Conservation (phyloP, 2,113 vertebrate genomes). For the Salminus brasiliensis region DNA sequence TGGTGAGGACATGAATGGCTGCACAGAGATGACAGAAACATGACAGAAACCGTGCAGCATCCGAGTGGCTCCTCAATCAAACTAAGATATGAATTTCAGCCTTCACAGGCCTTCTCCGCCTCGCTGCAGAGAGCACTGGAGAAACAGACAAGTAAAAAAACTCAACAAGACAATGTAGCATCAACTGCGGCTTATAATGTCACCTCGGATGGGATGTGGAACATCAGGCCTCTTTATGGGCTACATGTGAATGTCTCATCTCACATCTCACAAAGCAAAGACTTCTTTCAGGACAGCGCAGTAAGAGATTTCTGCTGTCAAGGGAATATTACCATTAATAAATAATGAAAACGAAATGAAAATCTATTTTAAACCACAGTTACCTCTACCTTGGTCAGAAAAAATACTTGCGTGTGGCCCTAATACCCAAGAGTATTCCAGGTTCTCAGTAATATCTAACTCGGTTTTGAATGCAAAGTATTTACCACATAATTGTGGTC, state of each 20-base stretch:
- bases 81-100: slow-evolving; percentile 10
- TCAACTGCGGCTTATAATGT: not conserved
- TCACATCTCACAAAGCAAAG: slow-evolving; percentile 7
- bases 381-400: not conserved
- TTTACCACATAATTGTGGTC: not conserved
- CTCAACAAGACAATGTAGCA: not conserved
- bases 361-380: slow-evolving; percentile 35
- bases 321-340: slow-evolving; percentile 31
- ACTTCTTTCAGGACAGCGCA: slow-evolving; percentile 12
- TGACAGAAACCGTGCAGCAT: slow-evolving; percentile 34
- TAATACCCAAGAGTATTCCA: slow-evolving; percentile 3
- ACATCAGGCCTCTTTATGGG: not conserved
- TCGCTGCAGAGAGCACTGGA: not conserved
- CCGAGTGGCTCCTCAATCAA: not conserved
- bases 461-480: not conserved
- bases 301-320: slow-evolving; percentile 25
- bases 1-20: slow-evolving; percentile 9
- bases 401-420: not conserved
- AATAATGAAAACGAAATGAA: slow-evolving; percentile 37
- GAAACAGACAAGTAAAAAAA: not conserved
- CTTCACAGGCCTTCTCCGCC: not conserved
- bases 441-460: not conserved
- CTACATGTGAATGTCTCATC: not conserved
- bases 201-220: not conserved
- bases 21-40: slow-evolving; percentile 29